Conservation (phyloP, 2,888 invertebrate genomes). For the Ormyrus labotus region DNA sequence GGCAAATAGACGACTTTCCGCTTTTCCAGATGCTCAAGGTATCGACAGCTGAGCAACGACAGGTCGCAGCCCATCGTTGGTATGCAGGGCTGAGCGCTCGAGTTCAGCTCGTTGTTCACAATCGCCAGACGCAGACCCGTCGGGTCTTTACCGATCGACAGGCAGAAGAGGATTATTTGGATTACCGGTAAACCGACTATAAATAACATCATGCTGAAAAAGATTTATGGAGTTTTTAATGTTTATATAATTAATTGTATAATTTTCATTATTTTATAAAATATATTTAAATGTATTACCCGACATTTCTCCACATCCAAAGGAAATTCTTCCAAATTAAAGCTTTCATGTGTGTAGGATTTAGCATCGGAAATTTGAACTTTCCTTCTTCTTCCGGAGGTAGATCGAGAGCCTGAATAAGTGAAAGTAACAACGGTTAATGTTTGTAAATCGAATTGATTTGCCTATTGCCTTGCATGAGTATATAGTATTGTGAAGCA, state of each 20-base stretch:
- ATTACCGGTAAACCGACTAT: conserved; percentile 90
- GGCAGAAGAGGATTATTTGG: conserved; percentile 91
- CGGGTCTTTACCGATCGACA: conserved; percentile 93
- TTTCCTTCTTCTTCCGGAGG: conserved; percentile 82
- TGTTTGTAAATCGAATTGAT: too few relatives aligned
- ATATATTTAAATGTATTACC: conserved; percentile 76
- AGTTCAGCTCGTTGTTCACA: conserved; percentile 86
- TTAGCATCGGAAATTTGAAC: conserved; percentile 78
- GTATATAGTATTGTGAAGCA: too few relatives aligned
- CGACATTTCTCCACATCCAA: conserved; percentile 90
- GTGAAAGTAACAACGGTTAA: conserved; percentile 51
- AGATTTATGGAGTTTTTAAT: background rate
- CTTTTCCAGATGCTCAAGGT: conserved; percentile 83
- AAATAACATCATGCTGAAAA: conserved; percentile 86
- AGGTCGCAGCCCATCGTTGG: conserved; percentile 79
- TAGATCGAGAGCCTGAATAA: conserved; percentile 78
- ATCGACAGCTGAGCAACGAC: conserved; percentile 86
- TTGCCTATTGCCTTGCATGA: too few relatives aligned
- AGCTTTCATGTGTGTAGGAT: conserved; percentile 86
- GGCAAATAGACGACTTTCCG: conserved; percentile 82
- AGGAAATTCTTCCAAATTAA: conserved; percentile 92
- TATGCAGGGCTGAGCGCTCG: conserved; percentile 68
- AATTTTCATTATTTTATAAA: background rate
- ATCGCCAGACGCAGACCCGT: conserved; percentile 85
- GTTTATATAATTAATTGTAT: background rate